These are phyloP conservation scores for Nanorana parkeri DNA, from an alignment of 2,113 vertebrate species.

Conservation along the genomic window DNA sequence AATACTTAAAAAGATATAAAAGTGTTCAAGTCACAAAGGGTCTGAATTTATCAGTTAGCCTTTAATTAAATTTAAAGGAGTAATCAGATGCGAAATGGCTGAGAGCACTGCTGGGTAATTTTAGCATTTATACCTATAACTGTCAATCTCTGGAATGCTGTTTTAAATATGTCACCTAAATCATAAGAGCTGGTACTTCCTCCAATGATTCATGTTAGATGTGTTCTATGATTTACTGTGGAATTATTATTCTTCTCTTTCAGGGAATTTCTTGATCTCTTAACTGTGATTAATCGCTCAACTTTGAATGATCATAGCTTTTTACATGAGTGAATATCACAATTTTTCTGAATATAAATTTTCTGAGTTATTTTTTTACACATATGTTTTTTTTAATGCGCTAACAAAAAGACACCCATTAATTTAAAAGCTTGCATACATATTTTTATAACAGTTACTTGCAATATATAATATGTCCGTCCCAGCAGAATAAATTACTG, in stretches of 20 bases:
- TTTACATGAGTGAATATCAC: slow-evolving; percentile 64
- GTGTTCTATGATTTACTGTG: slow-evolving; percentile 66
- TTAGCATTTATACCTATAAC: slow-evolving; percentile 69
- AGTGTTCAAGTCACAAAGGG: slow-evolving; percentile 61
- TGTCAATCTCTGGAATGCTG: slow-evolving; percentile 66
- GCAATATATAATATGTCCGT: slow-evolving; percentile 54
- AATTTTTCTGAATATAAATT: slow-evolving; percentile 62
- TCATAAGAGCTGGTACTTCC: slow-evolving; percentile 66
- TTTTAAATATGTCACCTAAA: slow-evolving; percentile 68
- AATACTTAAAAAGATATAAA: slow-evolving; percentile 59
- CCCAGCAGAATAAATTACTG: slow-evolving; percentile 21
- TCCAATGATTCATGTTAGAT: slow-evolving; percentile 66
- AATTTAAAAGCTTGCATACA: slow-evolving; percentile 62
- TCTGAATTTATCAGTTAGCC: slow-evolving; percentile 60
- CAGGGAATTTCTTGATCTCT: slow-evolving; percentile 62
- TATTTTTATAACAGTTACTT: slow-evolving; percentile 41
- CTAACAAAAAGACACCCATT: slow-evolving; percentile 62
- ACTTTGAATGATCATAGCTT: slow-evolving; percentile 67
- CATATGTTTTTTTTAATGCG: slow-evolving; percentile 56
- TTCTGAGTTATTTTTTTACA: slow-evolving; percentile 51
- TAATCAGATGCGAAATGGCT: slow-evolving; percentile 67
- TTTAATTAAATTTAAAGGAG: slow-evolving; percentile 72
- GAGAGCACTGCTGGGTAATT: slow-evolving; percentile 69
- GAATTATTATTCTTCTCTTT: slow-evolving; percentile 71
- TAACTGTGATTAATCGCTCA: slow-evolving; percentile 68